Percentiles rank a stretch among this genome's conserved stretches.
These are phyloP conservation scores for Poeciliopsis prolifica DNA, from an alignment of 2,113 vertebrate genomes.

Conservation along the genomic window DNA sequence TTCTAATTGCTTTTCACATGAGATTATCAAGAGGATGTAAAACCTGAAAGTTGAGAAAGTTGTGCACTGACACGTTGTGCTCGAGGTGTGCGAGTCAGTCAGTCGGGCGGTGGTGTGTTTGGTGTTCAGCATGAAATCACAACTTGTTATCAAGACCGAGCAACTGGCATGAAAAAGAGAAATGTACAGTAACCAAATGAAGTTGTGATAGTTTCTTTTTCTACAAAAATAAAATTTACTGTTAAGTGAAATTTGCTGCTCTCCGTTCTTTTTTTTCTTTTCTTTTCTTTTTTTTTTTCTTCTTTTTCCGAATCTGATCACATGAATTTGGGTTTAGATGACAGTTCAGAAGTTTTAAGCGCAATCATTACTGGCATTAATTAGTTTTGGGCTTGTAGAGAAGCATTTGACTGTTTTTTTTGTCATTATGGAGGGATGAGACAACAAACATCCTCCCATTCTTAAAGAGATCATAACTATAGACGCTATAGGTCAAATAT, in stretches of 20 bases:
- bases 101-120: constrained; percentile 64
- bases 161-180: constrained; percentile 68
- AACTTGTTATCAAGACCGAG: constrained; percentile 67
- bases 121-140: constrained; percentile 76
- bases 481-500: too few species aligned
- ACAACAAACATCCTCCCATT: too few species aligned
- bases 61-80: constrained; percentile 67
- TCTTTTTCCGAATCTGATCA: neutral
- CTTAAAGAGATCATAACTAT: too few species aligned
- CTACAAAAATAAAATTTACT: constrained; percentile 72
- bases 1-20: constrained; percentile 60
- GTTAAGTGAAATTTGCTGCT: constrained; percentile 58
- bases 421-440: too few species aligned
- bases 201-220: constrained; percentile 80
- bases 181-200: constrained; percentile 79
- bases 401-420: neutral
- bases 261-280: constrained; percentile 35
- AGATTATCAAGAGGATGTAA: constrained; percentile 57
- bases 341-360: neutral
- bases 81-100: constrained; percentile 66
- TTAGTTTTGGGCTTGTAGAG: neutral
- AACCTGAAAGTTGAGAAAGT: constrained; percentile 43
- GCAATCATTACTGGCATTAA: neutral
- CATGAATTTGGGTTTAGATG: neutral
- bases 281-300: neutral